Percentiles rank a stretch among this genome's conserved stretches.
These are phyloP conservation scores for Bombus confusus DNA, from an alignment of 1,140 invertebrate species.

Conservation along the genomic window DNA sequence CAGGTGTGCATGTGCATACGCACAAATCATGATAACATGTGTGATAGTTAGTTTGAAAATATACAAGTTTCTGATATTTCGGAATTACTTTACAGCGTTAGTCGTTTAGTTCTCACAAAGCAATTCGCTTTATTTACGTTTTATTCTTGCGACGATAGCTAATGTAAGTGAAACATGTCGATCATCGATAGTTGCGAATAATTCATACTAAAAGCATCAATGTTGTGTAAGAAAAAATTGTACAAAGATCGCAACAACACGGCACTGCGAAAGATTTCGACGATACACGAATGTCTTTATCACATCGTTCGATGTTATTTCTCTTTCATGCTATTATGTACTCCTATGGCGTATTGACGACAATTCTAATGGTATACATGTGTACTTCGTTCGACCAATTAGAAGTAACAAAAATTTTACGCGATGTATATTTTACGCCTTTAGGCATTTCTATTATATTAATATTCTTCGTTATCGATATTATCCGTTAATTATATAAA, in stretches of 20 bases:
- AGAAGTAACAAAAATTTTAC: not conserved
- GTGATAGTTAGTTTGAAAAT: not conserved
- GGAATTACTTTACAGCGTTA: not conserved
- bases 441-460: not conserved
- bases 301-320: constrained; percentile 2
- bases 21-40: not conserved
- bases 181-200: not conserved
- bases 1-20: too few species aligned
- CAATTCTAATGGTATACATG: not conserved
- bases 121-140: not conserved
- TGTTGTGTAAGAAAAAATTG: not conserved
- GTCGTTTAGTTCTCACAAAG: not conserved
- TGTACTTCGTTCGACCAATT: constrained; percentile 3
- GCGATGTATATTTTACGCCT: not conserved
- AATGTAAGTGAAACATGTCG: not conserved
- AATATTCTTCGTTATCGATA: not conserved
- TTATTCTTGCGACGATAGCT: not conserved
- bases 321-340: not conserved
- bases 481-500: constrained; percentile 1
- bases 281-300: not conserved
- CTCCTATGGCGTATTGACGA: not conserved
- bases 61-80: not conserved
- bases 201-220: not conserved
- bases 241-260: constrained; percentile 1
- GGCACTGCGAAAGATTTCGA: not conserved